Evolutionary conservation across 2,888 invertebrate species (phyloP).

Genomic region (Apoda limacodes): DNA sequence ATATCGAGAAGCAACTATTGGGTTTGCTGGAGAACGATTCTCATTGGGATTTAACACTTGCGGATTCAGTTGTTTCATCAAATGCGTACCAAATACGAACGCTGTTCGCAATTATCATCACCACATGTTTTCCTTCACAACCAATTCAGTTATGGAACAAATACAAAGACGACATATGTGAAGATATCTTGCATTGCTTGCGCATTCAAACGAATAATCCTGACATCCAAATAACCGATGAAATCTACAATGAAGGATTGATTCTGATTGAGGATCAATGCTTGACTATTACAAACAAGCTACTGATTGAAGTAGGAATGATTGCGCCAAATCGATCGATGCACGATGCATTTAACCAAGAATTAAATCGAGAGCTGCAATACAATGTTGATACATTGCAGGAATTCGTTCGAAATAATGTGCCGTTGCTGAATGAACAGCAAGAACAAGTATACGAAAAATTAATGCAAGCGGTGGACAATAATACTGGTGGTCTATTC

Average conservation of each 20-base stretch:
- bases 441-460: slow-evolving; percentile 20
- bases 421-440: slow-evolving; percentile 20
- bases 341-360: slow-evolving; percentile 21
- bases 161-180: slow-evolving; percentile 18
- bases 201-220: slow-evolving; percentile 13
- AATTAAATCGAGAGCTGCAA: slow-evolving; percentile 17
- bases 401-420: slow-evolving; percentile 18
- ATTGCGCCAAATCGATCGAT: slow-evolving; percentile 18
- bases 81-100: slow-evolving; percentile 15
- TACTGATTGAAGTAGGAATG: slow-evolving; percentile 20
- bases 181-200: slow-evolving; percentile 17
- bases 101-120: slow-evolving; percentile 19
- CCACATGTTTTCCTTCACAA: slow-evolving; percentile 20
- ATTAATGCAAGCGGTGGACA: slow-evolving; percentile 21
- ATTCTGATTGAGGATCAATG: slow-evolving; percentile 20
- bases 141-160: slow-evolving; percentile 18
- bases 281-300: slow-evolving; percentile 20
- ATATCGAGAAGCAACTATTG: slow-evolving; percentile 15
- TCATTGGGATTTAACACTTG: slow-evolving; percentile 16
- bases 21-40: too few species aligned
- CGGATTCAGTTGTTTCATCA: slow-evolving; percentile 15
- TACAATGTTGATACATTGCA: slow-evolving; percentile 18
- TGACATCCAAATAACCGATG: slow-evolving; percentile 16
- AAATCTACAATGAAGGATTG: slow-evolving; percentile 21
- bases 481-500: slow-evolving; percentile 21